Evolutionary conservation across 2,888 invertebrate species (phyloP), one percentile per base, ranked within the genome.

Genomic region (Isotomurus palustris): DNA sequence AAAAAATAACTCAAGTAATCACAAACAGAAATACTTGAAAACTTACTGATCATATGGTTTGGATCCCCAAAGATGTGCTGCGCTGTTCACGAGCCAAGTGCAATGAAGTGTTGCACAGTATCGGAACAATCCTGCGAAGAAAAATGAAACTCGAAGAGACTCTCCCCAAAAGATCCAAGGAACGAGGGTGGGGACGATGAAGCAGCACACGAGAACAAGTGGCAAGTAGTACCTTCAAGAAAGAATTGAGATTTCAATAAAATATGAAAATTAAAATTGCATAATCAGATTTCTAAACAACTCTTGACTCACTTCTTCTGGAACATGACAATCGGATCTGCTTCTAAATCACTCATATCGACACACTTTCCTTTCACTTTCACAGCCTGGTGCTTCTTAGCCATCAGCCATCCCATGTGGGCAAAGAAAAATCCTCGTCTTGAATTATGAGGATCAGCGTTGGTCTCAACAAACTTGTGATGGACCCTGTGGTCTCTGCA

Each of bases 11-110:
- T 25, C 21, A 47, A 27, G 3, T 47, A 19, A 19, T 27, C n/a
- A 45, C 10, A 25, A 21, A 21, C 10, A 22, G 12, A 24, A n/a
- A n/a, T n/a, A n/a, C n/a, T n/a, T n/a, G n/a, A n/a, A n/a, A 10
- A 59, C 66, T 64, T 57, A 73, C 72, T 70, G 70, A 74, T 90
- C 87, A 73, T 86, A 91, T 1, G 90, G 89, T 73, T 83, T 82
- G 52, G 81, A 83, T 12, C 90, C 91, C 75, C 83, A 93, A 80
- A 91, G 83, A 75, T 95, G 95, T 0, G 95, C 94, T 12, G 89
- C 87, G 74, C 91, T 92, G 76, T 95, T 95, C n/a, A 95, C 93
- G 71, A 87, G 84, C 81, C 88, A 96, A 1, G 95, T 95, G 67
- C 90, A 87, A 76, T 96, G 91, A 8, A 96, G 81, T 0, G 88